phyloP scores from a whole-genome alignment of 2,888 invertebrate genomes.

The Tipula lateralis region DNA sequence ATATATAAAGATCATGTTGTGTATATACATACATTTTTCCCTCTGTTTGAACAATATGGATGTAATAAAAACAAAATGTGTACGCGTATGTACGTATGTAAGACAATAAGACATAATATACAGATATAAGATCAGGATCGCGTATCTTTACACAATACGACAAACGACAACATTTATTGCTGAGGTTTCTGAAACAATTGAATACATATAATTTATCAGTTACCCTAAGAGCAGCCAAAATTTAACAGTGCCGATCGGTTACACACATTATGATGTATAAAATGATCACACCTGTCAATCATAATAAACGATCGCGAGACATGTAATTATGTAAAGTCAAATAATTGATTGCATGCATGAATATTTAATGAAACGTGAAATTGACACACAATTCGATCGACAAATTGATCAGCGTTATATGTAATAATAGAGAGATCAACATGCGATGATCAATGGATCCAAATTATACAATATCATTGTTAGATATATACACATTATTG shows the following conservation, averaged over 20 bases:
- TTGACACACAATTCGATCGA: not conserved
- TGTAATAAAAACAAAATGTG: not conserved
- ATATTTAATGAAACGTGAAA: constrained; percentile 11
- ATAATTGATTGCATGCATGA: not conserved
- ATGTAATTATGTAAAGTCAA: not conserved
- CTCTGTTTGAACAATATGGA: not conserved
- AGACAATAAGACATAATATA: not conserved
- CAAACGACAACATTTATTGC: not conserved
- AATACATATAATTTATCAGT: not conserved
- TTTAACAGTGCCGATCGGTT: not conserved
- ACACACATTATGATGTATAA: not conserved
- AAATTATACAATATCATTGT: constrained; percentile 24
- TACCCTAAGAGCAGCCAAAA: not conserved
- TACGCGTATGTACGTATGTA: not conserved
- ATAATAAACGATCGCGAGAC: not conserved
- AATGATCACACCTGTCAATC: not conserved
- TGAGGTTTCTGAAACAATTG: not conserved
- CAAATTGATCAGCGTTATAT: not conserved
- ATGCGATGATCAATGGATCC: constrained; percentile 9
- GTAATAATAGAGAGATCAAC: no score
- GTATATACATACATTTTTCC: not conserved
- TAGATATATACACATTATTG: not conserved
- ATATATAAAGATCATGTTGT: not conserved
- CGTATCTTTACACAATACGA: no score
- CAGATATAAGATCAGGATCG: not conserved